Base-by-base conservation (phyloP, 1,140 invertebrate species). In the Drosophila suzukii region DNA sequence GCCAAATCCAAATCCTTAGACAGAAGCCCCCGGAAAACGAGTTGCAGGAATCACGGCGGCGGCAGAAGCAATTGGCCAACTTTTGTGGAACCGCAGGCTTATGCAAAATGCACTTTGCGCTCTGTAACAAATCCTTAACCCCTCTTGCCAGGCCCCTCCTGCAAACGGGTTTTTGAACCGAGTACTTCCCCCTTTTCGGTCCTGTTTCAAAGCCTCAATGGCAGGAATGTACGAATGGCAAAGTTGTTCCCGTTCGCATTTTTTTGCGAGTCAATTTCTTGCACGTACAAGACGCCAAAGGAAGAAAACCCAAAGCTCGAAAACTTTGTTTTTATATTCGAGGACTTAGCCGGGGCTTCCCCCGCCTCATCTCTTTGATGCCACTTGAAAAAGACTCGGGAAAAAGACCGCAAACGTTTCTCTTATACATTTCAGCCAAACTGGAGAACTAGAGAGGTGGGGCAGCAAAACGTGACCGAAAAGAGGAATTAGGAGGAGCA, bases 51-150 rank as follows among this genome's bases (percentile, higher is more conserved):
- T 78, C 66, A 49, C 49, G 53, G 44, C 56, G 24, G 47, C 46
- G 27, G 24, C 43, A 76, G 43, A 54, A 43, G 59, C 49, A 65
- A 50, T 32, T 59, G 38, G 62, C 46, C 39, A 72, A 57, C 51
- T 67, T 71, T 34, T 47, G 61, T 60, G 54, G 56, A 67, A 62
- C 75, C 79, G 53, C 84, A 77, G 75, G 79, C 75, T 86, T 86
- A 86, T 88, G 83, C 83, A 89, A 89, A 86, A 83, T 86, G 84
- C 83, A 86, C 73, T 78, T 80, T 79, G 68, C 63, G 67, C 61
- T 78, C 59, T 58, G 60, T 55, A 89, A 80, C 66, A 73, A 80
- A 88, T 73, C 67, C 62, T 20, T 49, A 51, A 36, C 43, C 15
- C 44, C 15, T 34, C 15, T 8, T 6, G 38, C 60, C n/a, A 41